phyloP scores from a whole-genome alignment of 2,888 invertebrate genomes.

The Plagodis pulveraria region DNA sequence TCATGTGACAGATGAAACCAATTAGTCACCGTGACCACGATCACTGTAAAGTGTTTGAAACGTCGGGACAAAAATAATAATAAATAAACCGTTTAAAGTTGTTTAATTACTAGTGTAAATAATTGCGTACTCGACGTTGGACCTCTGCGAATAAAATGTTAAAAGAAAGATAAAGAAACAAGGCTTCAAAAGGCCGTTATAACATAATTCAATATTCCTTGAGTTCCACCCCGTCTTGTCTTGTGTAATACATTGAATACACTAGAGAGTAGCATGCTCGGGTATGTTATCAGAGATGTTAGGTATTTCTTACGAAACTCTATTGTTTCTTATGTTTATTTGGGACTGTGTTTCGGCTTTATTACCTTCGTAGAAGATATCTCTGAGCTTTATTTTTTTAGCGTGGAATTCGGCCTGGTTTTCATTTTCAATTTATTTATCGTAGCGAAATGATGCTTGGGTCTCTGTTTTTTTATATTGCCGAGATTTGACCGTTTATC shows the following conservation, averaged over 20 bases:
- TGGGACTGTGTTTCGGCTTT: slow-evolving; percentile 9
- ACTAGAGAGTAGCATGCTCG: not conserved
- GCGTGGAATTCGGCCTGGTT: slow-evolving; percentile 7
- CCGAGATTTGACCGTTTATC: too few relatives aligned
- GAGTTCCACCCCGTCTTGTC: not conserved
- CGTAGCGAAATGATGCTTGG: slow-evolving; percentile 6
- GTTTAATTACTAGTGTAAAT: too few relatives aligned
- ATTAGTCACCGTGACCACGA: too few relatives aligned
- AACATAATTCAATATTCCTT: not conserved
- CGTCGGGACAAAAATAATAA: too few relatives aligned
- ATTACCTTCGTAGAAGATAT: slow-evolving; percentile 7
- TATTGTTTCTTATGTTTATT: slow-evolving; percentile 19
- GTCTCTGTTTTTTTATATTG: not conserved
- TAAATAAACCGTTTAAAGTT: too few relatives aligned
- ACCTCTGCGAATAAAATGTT: too few relatives aligned
- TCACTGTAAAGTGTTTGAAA: too few relatives aligned
- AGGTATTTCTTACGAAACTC: slow-evolving; percentile 4
- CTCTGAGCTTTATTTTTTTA: not conserved
- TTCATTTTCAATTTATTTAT: slow-evolving; percentile 12
- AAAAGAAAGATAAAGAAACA: too few relatives aligned
- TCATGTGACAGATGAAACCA: too few relatives aligned
- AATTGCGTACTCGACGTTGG: too few relatives aligned
- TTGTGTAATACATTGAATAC: slow-evolving; percentile 2
- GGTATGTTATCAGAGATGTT: not conserved
- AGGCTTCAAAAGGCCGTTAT: too few relatives aligned